These are phyloP conservation scores for Pteruthius melanotis DNA, from an alignment of 2,113 vertebrate species.

Conservation along the genomic window DNA sequence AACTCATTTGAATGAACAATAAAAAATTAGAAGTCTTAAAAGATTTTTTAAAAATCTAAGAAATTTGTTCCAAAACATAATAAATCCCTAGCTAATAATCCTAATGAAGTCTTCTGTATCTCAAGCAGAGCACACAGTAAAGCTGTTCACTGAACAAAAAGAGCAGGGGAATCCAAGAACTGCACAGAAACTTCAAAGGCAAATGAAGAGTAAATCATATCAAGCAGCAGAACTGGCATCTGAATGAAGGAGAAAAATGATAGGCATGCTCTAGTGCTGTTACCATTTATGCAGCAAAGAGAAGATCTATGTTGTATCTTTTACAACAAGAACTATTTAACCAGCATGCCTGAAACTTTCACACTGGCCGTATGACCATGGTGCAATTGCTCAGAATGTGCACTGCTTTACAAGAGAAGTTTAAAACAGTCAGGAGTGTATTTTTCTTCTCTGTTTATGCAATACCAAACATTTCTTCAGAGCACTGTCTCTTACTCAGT, in stretches of 20 bases:
- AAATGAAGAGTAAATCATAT: background rate
- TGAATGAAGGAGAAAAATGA: background rate
- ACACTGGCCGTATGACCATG: background rate
- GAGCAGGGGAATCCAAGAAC: background rate
- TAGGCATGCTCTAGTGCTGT: background rate
- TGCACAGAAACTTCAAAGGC: background rate
- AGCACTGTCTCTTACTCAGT: background rate
- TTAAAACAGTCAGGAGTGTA: background rate
- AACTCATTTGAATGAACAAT: background rate
- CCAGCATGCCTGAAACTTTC: background rate
- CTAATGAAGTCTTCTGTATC: background rate
- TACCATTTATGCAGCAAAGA: background rate
- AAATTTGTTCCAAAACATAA: background rate
- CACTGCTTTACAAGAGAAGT: background rate
- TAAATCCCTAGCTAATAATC: background rate
- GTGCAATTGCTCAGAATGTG: background rate
- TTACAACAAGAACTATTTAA: background rate
- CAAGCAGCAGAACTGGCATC: background rate
- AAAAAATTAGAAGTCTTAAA: background rate
- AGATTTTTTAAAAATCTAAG: background rate
- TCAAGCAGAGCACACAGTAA: background rate
- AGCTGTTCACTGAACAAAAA: background rate
- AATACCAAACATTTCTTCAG: background rate
- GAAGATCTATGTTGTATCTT: background rate
- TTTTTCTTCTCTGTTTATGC: background rate